Conservation (phyloP, 2,797 vertebrate species). For the Avahi laniger region DNA sequence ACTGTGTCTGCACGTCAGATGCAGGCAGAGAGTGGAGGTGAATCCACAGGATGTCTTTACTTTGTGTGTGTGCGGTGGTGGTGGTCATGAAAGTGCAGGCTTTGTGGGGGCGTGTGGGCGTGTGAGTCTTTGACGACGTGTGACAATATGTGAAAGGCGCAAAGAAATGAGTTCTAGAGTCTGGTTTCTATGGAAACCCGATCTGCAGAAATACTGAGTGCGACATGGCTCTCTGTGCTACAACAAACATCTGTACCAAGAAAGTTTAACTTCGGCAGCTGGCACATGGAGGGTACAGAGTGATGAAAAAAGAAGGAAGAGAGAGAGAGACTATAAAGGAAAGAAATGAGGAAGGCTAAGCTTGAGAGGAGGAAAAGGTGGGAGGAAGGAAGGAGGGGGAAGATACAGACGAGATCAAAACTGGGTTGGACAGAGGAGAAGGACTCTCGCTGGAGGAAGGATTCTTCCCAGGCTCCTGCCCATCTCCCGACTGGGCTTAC, state of each 20-base stretch:
- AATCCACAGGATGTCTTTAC: neutral
- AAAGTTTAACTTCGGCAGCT: constrained; percentile 51
- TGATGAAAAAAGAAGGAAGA: neutral
- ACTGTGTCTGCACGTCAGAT: neutral
- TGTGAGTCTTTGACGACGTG: neutral
- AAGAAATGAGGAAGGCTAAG: neutral
- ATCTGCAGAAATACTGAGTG: neutral
- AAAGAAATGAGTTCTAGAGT: neutral
- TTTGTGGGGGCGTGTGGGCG: neutral
- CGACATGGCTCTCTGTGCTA: neutral
- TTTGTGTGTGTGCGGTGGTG: neutral
- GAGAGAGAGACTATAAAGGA: neutral
- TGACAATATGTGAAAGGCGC: neutral
- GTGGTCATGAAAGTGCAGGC: neutral
- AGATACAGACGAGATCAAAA: neutral
- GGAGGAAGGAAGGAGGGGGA: neutral
- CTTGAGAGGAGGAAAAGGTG: neutral
- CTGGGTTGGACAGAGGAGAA: neutral
- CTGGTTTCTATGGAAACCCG: constrained; percentile 52
- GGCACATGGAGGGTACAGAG: neutral
- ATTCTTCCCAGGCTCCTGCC: neutral
- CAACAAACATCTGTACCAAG: neutral
- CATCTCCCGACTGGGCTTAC: constrained; percentile 80
- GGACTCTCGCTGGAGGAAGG: neutral
- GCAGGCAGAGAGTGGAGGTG: neutral